Evolutionary conservation across 1,140 invertebrate species (phyloP).

Genomic region (Trichoplusia ni): DNA sequence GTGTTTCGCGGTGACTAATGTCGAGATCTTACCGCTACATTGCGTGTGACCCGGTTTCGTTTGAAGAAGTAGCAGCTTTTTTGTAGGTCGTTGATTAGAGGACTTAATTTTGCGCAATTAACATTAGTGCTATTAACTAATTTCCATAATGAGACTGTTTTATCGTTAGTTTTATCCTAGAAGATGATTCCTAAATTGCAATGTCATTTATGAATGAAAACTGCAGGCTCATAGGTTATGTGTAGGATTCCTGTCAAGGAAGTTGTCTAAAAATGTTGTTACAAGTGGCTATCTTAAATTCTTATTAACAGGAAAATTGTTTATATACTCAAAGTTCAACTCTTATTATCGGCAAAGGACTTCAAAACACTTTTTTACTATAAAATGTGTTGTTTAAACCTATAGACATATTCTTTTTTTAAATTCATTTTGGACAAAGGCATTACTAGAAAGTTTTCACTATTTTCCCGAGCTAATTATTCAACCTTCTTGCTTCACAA

Average conservation of each 20-base stretch:
- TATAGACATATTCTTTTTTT: too few species aligned
- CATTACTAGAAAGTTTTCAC: too few species aligned
- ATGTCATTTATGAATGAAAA: not conserved
- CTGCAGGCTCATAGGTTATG: constrained; percentile 8
- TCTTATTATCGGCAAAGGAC: too few species aligned
- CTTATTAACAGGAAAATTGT: not conserved
- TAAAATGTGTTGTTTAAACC: too few species aligned
- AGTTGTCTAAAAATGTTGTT: not conserved
- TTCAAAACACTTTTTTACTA: too few species aligned
- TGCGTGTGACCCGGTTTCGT: constrained; percentile 22
- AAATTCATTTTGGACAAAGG: too few species aligned
- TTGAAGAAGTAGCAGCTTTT: not conserved
- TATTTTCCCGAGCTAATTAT: too few species aligned
- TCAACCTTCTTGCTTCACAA: too few species aligned
- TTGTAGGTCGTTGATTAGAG: not conserved
- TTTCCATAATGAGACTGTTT: not conserved
- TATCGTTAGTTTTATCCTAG: not conserved
- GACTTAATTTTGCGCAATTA: not conserved
- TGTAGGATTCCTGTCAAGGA: not conserved
- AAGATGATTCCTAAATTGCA: not conserved
- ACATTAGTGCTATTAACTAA: not conserved
- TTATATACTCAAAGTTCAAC: not conserved
- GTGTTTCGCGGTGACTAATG: constrained; percentile 25
- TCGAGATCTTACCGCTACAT: not conserved
- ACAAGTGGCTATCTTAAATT: too few species aligned